Base-by-base conservation (phyloP, 2,797 vertebrate genomes). In the Oryzias dopingdopingensis region DNA sequence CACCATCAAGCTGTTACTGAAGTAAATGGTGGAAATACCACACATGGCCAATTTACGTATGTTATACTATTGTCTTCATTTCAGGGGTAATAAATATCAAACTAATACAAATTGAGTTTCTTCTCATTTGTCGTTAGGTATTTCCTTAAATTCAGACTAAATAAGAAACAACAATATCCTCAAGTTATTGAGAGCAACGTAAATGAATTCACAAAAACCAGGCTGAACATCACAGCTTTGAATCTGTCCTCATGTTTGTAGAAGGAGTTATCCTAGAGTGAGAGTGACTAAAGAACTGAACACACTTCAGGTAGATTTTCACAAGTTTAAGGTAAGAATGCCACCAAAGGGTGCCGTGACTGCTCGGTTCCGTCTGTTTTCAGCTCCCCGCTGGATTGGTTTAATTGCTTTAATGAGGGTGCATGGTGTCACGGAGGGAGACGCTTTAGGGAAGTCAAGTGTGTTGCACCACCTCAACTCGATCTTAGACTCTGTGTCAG, bases 361-460 rank as follows among this genome's bases (percentile, higher is more conserved):
- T 84, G 81, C 77, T 82, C 70, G 84, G 82, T 82, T 81, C 85
- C 46, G 60, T 82, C 85, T 82, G 84, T 86, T 82, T 76, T 51
- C 69, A 84, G 81, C 82, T 42, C 83, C 87, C 83, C 73, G 85
- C 77, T 80, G 86, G 81, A 89, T 90, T 82, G 82, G 76, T 86
- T 90, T 91, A 91, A 91, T 91, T 90, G 88, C 82, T 86, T 87
- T 90, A 88, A 87, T 91, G 89, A 84, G 88, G 58, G 87, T 80
- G 80, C 80, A 82, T 15, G 57, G 73, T 80, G 88, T 89, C 82
- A 81, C 60, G 46, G 87, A 57, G 69, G 77, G 65, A 86, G 83
- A 80, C 81, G 81, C 86, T 88, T 85, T 79, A 63, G 81, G 52
- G 43, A 56, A 86, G 86, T 88, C 84, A 89, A 87, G 88, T 89